Evolutionary conservation across 2,113 vertebrate genomes (phyloP), one percentile per base, ranked within the genome.

Genomic region (Pristiophorus japonicus): DNA sequence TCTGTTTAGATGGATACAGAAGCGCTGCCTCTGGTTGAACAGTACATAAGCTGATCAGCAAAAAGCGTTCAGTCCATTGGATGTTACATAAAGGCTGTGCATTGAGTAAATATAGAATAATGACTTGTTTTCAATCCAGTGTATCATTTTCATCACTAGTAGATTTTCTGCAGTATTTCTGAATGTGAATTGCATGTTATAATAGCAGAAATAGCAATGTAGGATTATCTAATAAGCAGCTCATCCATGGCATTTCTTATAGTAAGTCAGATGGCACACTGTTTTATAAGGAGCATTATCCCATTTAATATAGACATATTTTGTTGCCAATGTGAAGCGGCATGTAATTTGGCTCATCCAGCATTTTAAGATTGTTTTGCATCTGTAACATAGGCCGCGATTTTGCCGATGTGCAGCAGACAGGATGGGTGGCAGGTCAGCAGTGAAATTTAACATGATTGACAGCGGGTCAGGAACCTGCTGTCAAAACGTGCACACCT

Each of bases 121-220:
- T n/a, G 20, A 62, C 88, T n/a, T 62, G 88, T 55, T 91, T 91
- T 88, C 55, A 91, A 91, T 63, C 51, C 51, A 91, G 88, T 62
- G 59, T 38, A 91, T 91, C 12, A 63, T 91, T 91, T 63, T 38
- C 63, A 91, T 91, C 55, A 38, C 55, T 59, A 30, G 88, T 38
- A 59, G 88, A 63, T 92, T 59, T 91, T 30, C 30, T 20, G 34
- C 88, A n/a, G n/a, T 38, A 63, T n/a, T 62, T 38, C 4, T 63
- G 88, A 92, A 92, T 92, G 34, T 16, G 16, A 91, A 34, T 34
- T 91, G n/a, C 4, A 62, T 22, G 45, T 85, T 47, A 47, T 85
- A 85, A 85, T 59, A 59, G 27, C 87, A 62, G 4, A 1, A 62
- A 30, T 55, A n/a, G 27, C 87, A 90, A 59, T 90, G 87, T 34